Base-by-base conservation (phyloP, 2,888 invertebrate genomes). In the Cheilosia vulpina region DNA sequence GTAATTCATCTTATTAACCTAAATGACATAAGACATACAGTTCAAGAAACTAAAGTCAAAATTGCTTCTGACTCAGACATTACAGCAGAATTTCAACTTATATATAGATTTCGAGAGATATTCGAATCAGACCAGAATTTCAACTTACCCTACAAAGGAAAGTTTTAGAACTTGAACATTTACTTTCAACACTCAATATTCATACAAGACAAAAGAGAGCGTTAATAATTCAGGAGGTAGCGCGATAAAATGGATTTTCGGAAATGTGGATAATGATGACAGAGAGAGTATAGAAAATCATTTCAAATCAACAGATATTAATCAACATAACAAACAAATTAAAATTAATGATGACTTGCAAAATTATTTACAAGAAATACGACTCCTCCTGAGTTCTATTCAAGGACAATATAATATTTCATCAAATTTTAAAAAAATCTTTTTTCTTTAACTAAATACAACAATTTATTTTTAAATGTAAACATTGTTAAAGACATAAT, bases 231-330 rank as follows among this genome's bases (percentile, higher is more conserved):
- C 58, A 15, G 68, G 72, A 27, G 69, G 53, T 43, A 75, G 57
- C 55, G 24, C 50, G 3, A 71, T 80, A 53, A 79, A 76, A 58
- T 78, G 75, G 60, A 13, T 84, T n/a, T 77, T 78, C 69, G 75
- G 79, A 65, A 84, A 58, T 58, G 47, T 68, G 65, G 66, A 84
- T 43, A 75, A 84, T 50, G 65, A 69, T 17, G 77, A 84, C 45
- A 66, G 52, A 65, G 55, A 24, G 27, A 47, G 55, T n/a, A 83
- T 83, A 31, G 60, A 77, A 5, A 38, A 69, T 11, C 58, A 82
- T 52, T 76, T 71, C 3, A 76, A 65, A 21, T 17, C 38, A 58
- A 31, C 77, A 38, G 77, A 82, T 66, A 45, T 60, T n/a, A 77
- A 77, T 77, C 76, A 71, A 69, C 31, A 52, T 15, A 76, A 31